Evolutionary conservation across 1,140 invertebrate genomes (phyloP).

Genomic region (Drosophila murphyi): DNA sequence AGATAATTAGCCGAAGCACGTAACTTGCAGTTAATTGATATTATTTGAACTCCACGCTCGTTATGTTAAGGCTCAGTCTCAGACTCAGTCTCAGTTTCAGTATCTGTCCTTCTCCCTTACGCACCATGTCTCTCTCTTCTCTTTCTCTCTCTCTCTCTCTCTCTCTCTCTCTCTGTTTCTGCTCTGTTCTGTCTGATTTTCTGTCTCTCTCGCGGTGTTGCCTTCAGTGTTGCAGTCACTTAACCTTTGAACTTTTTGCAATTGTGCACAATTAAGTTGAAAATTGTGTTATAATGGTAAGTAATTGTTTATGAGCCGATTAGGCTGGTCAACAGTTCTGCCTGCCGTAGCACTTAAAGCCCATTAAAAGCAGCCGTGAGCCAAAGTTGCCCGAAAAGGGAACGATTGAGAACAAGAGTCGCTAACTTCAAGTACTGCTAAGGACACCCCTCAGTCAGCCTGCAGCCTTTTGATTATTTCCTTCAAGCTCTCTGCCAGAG

Average conservation of each 20-base stretch:
- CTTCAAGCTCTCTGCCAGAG: not conserved
- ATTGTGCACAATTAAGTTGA: slow-evolving; percentile 72
- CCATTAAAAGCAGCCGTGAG: slow-evolving; percentile 43
- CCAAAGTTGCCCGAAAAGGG: not conserved
- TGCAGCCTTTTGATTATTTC: not conserved
- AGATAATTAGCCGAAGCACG: slow-evolving; percentile 81
- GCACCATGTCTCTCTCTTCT: not conserved
- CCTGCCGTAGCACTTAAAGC: slow-evolving; percentile 25
- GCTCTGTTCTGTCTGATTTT: no score
- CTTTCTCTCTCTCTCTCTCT: slow-evolving; percentile 8
- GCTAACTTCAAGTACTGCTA: slow-evolving; percentile 8
- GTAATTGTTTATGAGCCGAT: slow-evolving; percentile 77
- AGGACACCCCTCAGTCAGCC: not conserved
- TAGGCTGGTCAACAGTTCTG: slow-evolving; percentile 42
- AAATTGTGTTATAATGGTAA: slow-evolving; percentile 78
- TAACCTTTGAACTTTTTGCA: slow-evolving; percentile 76
- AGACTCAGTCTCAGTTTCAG: not conserved
- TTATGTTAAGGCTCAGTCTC: slow-evolving; percentile 25
- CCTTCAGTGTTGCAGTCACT: slow-evolving; percentile 59
- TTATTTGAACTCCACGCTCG: slow-evolving; percentile 73
- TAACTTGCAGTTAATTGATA: slow-evolving; percentile 83
- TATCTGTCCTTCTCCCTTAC: no score
- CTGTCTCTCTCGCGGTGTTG: slow-evolving; percentile 11
- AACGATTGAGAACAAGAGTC: slow-evolving; percentile 7
- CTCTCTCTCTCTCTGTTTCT: not conserved